Base-by-base conservation (phyloP, 2,797 vertebrate genomes). In the Esox masquinongy region DNA sequence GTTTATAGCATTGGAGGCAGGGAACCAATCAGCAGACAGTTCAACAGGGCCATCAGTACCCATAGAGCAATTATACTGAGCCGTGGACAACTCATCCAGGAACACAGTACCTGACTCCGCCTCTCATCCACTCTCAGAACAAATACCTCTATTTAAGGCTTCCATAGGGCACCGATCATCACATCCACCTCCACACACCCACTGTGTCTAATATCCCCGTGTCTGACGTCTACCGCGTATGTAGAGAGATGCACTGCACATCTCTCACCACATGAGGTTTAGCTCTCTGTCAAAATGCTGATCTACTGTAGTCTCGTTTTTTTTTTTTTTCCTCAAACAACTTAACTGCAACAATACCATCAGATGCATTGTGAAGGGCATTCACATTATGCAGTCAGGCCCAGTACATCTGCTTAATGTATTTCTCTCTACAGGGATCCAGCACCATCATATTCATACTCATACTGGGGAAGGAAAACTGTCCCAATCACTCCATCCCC, bases 21-120 rank as follows among this genome's bases (percentile, higher is more conserved):
- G 64, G 77, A 87, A 86, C 92, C 92, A 92, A 91, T 93, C 66
- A 87, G 90, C 83, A 83, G 74, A 64, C 71, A 66, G 89, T 82
- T 86, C 89, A 91, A 88, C 84, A 87, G 87, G 90, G 91, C 91
- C 90, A 92, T 85, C 74, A 75, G 90, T 88, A 88, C 88, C 88
- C 85, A 85, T 86, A 86, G 90, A 91, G 87, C 84, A 88, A 86
- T 92, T 89, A 26, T 24, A 89, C 86, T 74, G 81, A 78, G 82
- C 85, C 29, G 78, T 88, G 83, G 82, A 72, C 85, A 80, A 82
- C 81, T 36, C 71, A 76, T 80, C 76, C 78, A 85, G 84, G 82
- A 79, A 79, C 86, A 75, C 84, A 85, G 12, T 84, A 81, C 85
- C 77, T 22, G 22, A 59, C 53, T 59, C 53, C 11, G 17, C 56